phyloP scores from a whole-genome alignment of 2,797 vertebrate species.

The Myotis myotis region DNA sequence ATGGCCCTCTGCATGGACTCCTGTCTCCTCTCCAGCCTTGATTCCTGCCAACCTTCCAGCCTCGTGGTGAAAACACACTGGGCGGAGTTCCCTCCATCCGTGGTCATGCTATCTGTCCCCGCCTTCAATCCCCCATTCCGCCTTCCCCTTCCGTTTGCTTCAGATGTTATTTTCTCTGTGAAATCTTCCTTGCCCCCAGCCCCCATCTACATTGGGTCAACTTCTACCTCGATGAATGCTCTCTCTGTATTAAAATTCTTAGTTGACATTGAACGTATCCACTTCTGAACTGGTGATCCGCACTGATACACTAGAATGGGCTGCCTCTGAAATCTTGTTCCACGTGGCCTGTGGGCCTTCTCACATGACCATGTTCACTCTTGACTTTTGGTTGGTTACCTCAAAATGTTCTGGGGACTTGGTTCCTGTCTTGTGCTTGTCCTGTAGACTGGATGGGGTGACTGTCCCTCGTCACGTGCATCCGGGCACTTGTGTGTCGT shows the following conservation, averaged over 20 bases:
- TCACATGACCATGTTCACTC: neutral
- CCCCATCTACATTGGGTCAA: neutral
- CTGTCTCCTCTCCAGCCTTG: neutral
- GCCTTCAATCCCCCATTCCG: neutral
- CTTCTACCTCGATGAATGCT: neutral
- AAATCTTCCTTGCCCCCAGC: neutral
- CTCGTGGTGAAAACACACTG: neutral
- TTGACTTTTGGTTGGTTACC: neutral
- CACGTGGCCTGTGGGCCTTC: neutral
- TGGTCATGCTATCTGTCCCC: neutral
- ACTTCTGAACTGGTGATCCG: neutral
- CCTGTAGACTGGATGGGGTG: neutral
- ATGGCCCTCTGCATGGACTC: neutral
- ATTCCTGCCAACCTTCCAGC: neutral
- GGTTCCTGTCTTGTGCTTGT: neutral
- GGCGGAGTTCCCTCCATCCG: neutral
- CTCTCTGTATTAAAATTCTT: neutral
- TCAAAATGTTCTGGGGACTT: neutral
- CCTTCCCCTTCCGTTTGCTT: neutral
- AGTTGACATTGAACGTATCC: neutral
- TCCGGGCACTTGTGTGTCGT: rapidly evolving
- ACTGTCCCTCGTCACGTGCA: neutral
- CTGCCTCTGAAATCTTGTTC: neutral
- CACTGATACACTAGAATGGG: neutral
- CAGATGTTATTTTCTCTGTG: neutral